Conservation (phyloP, 2,888 invertebrate genomes). For the Ichneumon xanthorius region DNA sequence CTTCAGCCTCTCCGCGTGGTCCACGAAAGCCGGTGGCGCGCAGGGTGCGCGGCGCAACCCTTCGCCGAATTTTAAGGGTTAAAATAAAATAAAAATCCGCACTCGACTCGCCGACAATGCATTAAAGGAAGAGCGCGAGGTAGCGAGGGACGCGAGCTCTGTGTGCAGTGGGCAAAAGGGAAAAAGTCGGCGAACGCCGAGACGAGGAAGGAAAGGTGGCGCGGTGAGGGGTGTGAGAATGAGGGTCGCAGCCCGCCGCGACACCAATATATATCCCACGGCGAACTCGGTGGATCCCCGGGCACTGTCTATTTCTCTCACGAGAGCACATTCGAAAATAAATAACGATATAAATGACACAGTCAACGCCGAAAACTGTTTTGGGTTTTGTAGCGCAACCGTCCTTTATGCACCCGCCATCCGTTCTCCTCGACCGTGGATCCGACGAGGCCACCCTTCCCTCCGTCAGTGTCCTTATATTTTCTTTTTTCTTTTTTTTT, state of each 20-base stretch:
- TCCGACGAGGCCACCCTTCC: conserved; percentile 55
- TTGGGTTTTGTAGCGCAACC: conserved; percentile 83
- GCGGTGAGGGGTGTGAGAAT: conserved; percentile 41
- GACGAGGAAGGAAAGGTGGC: conserved; percentile 12
- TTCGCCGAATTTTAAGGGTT: conserved; percentile 83
- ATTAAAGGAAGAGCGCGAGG: conserved; percentile 68
- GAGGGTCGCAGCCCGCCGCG: conserved; percentile 37
- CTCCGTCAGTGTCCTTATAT: conserved; percentile 68
- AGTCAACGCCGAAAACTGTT: conserved; percentile 83
- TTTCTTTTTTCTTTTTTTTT: conserved; percentile 64
- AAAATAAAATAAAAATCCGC: conserved; percentile 82
- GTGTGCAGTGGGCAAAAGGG: conserved; percentile 58
- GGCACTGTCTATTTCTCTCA: conserved; percentile 69
- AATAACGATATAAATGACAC: conserved; percentile 84
- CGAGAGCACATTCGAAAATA: conserved; percentile 74
- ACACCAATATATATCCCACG: conserved; percentile 36
- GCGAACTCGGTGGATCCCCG: conserved; percentile 66
- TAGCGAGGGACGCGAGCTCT: conserved; percentile 48
- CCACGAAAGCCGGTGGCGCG: conserved; percentile 65
- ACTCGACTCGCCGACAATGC: conserved; percentile 83
- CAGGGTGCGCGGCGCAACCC: conserved; percentile 72
- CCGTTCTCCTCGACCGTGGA: conserved; percentile 53
- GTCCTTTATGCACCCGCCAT: conserved; percentile 72
- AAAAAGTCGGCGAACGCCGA: conserved; percentile 59
- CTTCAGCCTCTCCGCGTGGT: conserved; percentile 64